Conservation (phyloP, 2,888 invertebrate species). For the Eilema depressum region DNA sequence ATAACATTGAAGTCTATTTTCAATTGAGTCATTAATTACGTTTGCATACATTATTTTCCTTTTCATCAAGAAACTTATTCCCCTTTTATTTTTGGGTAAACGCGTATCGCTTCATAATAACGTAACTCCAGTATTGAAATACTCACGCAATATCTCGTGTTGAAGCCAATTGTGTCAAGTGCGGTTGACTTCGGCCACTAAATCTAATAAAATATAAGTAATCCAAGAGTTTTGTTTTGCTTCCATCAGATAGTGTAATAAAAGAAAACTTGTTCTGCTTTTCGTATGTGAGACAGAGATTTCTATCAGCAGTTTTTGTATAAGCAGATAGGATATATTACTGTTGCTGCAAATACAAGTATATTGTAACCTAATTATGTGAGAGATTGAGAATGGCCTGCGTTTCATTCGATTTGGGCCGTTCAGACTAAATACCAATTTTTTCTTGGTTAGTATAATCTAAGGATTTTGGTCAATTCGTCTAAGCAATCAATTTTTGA, state of each 20-base stretch:
- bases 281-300: conserved; percentile 18
- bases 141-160: conserved; percentile 46
- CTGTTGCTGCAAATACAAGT: neutral
- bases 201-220: conserved; percentile 23
- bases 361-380: conserved; percentile 6
- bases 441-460: neutral
- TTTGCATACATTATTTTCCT: neutral
- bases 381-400: conserved; percentile 12
- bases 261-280: conserved; percentile 17
- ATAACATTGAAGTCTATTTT: neutral
- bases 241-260: conserved; percentile 15
- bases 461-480: neutral
- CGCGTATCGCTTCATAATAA: conserved; percentile 26
- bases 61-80: neutral
- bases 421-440: too few species aligned
- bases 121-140: conserved; percentile 31
- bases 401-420: too few species aligned
- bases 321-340: conserved; percentile 11
- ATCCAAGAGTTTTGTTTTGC: conserved; percentile 21
- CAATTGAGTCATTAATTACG: neutral
- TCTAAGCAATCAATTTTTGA: neutral
- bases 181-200: conserved; percentile 27
- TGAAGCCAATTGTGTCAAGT: conserved; percentile 29
- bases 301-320: conserved; percentile 9
- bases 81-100: neutral